Conservation (phyloP, 2,888 invertebrate species). For the Drosophila borborema region DNA sequence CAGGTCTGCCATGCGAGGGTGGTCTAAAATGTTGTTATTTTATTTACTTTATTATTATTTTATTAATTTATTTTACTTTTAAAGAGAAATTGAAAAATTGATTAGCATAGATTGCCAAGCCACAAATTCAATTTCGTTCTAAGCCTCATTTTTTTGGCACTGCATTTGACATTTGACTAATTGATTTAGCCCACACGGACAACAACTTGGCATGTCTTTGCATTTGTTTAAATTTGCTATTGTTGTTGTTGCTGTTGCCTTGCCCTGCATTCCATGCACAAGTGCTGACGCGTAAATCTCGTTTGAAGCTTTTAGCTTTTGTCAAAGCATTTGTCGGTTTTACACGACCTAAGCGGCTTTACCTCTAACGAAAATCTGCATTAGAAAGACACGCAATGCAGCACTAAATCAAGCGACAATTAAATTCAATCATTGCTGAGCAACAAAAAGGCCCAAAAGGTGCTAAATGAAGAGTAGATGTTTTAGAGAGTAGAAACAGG, state of each 20-base stretch:
- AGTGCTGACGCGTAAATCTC: slow-evolving; percentile 69
- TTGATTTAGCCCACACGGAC: slow-evolving; percentile 68
- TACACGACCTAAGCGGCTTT: slow-evolving; percentile 76
- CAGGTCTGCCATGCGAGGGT: slow-evolving; percentile 4
- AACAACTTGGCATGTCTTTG: slow-evolving; percentile 20
- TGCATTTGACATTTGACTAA: slow-evolving; percentile 72
- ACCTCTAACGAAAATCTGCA: slow-evolving; percentile 29
- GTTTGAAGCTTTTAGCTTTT: slow-evolving; percentile 33
- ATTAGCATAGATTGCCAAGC: slow-evolving; percentile 66
- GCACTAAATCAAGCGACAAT: slow-evolving; percentile 46
- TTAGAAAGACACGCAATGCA: slow-evolving; percentile 16
- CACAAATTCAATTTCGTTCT: slow-evolving; percentile 26
- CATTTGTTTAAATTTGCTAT: background rate
- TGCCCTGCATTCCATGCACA: slow-evolving; percentile 57
- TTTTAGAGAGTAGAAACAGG: background rate
- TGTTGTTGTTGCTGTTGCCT: slow-evolving; percentile 56
- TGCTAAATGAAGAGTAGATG: background rate
- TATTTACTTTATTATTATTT: no score
- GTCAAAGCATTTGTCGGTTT: slow-evolving; percentile 59
- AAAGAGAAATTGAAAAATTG: slow-evolving; percentile 12
- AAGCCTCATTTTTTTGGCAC: slow-evolving; percentile 64
- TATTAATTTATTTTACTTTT: background rate
- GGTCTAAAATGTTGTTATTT: background rate
- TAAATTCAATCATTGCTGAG: slow-evolving; percentile 28
- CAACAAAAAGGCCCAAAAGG: background rate